Conservation (phyloP, 2,113 vertebrate genomes). For the Rousettus leschenaultii region DNA sequence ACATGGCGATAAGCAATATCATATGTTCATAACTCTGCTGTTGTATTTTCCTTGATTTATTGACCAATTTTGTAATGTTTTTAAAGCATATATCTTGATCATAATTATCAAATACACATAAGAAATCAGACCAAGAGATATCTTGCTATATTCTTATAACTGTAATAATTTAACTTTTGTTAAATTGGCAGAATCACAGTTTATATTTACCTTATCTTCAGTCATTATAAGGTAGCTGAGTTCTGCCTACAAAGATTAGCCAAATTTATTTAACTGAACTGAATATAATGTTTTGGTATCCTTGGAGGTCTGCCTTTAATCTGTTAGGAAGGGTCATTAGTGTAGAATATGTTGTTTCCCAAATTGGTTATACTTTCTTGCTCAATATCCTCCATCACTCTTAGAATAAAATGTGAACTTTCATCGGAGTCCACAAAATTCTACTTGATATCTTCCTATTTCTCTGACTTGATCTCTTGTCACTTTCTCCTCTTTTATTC, state of each 20-base stretch:
- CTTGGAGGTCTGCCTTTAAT: conserved; percentile 34
- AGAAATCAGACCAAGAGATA: not conserved
- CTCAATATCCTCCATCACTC: not conserved
- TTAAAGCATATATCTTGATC: not conserved
- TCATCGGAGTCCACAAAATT: not conserved
- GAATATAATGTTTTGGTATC: not conserved
- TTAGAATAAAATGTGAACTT: conserved; percentile 4
- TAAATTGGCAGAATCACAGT: not conserved
- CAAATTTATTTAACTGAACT: not conserved
- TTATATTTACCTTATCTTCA: not conserved
- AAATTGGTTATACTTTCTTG: not conserved
- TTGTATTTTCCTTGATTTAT: not conserved
- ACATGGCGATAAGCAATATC: not conserved
- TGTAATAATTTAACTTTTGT: conserved; percentile 27
- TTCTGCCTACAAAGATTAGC: not conserved
- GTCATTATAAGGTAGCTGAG: not conserved
- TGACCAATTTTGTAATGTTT: not conserved
- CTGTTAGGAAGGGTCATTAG: not conserved
- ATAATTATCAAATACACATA: not conserved
- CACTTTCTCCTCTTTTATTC: not conserved
- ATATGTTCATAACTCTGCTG: not conserved
- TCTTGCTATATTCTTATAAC: not conserved
- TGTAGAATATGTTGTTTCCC: not conserved
- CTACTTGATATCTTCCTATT: not conserved
- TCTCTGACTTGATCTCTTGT: not conserved